Evolutionary conservation across 2,888 invertebrate genomes (phyloP), one percentile per base, ranked within the genome.

Genomic region (Lapara coniferarum): DNA sequence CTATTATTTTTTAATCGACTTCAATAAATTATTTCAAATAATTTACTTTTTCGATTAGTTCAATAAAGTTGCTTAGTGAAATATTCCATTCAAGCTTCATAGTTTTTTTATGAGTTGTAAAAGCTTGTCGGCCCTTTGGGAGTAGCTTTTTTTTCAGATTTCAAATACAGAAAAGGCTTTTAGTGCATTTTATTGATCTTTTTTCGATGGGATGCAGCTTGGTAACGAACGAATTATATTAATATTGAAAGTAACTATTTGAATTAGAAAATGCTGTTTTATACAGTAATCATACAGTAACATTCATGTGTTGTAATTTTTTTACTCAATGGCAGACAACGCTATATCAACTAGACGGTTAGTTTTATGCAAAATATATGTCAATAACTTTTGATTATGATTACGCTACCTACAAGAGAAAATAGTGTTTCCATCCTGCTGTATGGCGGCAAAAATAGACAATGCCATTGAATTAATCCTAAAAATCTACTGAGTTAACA

Each of bases 61-160:
- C 5, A 59, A 59, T 7, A 59, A 12, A 25, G 2, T 59, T n/a
- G 13, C 25, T 19, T 14, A 68, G n/a, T 49, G 10, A 52, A 16
- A 52, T 10, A 59, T 59, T 68, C 16, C 12, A 63, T 46, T 53
- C 14, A 63, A 52, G 46, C 37, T 13, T 69, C 13, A 51, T 57
- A 49, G 57, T 68, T 67, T 30, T 68, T 73, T 70, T 69, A 70
- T 37, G 71, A 71, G 66, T 71, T 72, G 66, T 19, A 69, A 68
- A 68, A 53, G 37, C 25, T 53, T 59, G 46, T 63, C 58, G 53
- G 53, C 53, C 59, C 19, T 52, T 69, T 59, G 59, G 44, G 68
- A 66, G 30, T 69, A 58, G 14, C 44, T 52, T 55, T 63, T 63
- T 25, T 63, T 46, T 63, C 49, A n/a, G 13, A 2, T 8, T 63